Conservation (phyloP, 2,888 invertebrate genomes). For the Molanna angustata region DNA sequence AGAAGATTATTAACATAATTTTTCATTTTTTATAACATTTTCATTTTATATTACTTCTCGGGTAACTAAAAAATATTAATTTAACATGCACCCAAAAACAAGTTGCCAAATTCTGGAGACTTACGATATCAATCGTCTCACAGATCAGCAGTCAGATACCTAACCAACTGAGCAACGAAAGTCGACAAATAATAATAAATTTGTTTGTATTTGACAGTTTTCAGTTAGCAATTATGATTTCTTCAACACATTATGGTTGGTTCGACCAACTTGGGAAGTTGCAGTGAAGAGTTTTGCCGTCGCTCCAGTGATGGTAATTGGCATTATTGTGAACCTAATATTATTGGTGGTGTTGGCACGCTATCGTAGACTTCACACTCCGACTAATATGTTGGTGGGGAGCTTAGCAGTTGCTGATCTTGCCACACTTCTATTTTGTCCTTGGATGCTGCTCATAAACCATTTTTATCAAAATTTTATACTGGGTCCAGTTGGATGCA, state of each 20-base stretch:
- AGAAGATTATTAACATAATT: too few species aligned
- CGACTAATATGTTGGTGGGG: slow-evolving; percentile 69
- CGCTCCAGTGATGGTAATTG: slow-evolving; percentile 60
- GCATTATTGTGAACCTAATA: slow-evolving; percentile 64
- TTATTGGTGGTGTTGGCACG: slow-evolving; percentile 62
- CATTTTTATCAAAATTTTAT: slow-evolving; percentile 79
- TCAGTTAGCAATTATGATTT: slow-evolving; percentile 40
- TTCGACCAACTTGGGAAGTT: slow-evolving; percentile 59
- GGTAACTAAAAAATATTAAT: background rate
- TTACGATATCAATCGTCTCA: too few species aligned
- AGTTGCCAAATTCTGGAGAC: too few species aligned
- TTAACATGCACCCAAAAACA: background rate
- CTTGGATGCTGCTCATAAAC: slow-evolving; percentile 71
- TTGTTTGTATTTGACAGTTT: background rate
- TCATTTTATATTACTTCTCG: too few species aligned
- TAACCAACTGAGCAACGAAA: too few species aligned
- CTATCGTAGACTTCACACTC: slow-evolving; percentile 62
- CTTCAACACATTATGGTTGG: slow-evolving; percentile 65
- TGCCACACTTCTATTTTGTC: slow-evolving; percentile 63
- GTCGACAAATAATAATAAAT: too few species aligned
- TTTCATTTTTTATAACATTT: too few species aligned
- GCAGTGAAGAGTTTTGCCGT: slow-evolving; percentile 59
- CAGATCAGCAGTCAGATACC: too few species aligned
- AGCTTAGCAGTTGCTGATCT: slow-evolving; percentile 75
- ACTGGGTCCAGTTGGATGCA: slow-evolving; percentile 70